These are phyloP conservation scores for Suricata suricatta DNA, from an alignment of 2,113 vertebrate species.

Conservation along the genomic window DNA sequence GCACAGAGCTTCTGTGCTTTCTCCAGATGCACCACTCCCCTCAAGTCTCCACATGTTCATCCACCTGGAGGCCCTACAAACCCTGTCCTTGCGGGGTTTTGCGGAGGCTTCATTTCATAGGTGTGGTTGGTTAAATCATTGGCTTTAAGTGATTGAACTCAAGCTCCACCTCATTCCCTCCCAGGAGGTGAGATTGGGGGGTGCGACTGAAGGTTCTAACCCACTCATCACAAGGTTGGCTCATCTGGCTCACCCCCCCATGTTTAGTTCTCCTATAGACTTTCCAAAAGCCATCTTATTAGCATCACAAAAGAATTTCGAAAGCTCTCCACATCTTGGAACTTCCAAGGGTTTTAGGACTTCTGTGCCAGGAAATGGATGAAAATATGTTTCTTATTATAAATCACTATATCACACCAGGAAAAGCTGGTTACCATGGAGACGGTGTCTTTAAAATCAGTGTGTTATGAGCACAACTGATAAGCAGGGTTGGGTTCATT, in stretches of 20 bases:
- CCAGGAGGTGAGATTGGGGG: not conserved
- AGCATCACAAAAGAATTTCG: not conserved
- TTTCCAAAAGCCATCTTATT: not conserved
- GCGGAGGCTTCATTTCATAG: not conserved
- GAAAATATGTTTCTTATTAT: not conserved
- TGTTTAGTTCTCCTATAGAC: not conserved
- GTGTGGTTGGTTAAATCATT: not conserved
- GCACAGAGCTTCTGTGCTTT: not conserved
- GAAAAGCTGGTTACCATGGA: not conserved
- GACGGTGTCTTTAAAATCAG: not conserved
- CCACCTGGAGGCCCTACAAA: not conserved
- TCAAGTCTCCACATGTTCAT: not conserved
- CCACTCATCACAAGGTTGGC: not conserved
- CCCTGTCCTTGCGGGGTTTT: not conserved
- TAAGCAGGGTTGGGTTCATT: not conserved
- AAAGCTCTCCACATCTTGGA: not conserved
- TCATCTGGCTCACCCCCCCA: not conserved
- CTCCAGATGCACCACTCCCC: not conserved
- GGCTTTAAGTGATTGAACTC: not conserved
- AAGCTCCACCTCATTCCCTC: not conserved
- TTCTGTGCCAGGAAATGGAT: not conserved
- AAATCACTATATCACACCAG: not conserved
- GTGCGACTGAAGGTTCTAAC: not conserved
- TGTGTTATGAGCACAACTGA: not conserved
- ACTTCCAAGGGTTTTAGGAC: not conserved